Base-by-base conservation (phyloP, 2,113 vertebrate genomes). In the Gallinago media region DNA sequence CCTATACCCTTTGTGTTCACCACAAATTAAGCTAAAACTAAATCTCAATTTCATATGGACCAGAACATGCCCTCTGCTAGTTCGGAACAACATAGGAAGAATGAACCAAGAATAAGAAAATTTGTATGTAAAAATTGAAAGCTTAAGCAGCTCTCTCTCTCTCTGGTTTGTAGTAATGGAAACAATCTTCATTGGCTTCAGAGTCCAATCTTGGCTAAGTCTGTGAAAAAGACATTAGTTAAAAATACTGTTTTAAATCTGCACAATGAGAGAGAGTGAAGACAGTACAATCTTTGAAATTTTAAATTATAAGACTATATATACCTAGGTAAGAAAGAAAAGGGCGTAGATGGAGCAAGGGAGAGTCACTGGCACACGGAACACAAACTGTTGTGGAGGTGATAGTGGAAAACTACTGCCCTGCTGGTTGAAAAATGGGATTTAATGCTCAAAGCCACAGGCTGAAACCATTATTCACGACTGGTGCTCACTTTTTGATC, bases 111-210 rank as follows among this genome's bases (percentile, higher is more conserved):
- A 92, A 76, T 92, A 94, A 95, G 38, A 88, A 95, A 92, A 96
- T 79, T 72, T 92, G 21, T 96, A 16, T 85, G 95, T 91, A 85
- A 95, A 97, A 95, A 95, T 83, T 94, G 92, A 72, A 95, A 88
- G 87, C 76, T 96, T 91, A 96, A 97, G 89, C 75, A 44, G 21
- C 34, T 97, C 55, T 88, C 25, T 96, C 44, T 97, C 55, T 92
- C 67, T 96, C 83, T 95, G 70, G 82, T 85, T 97, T 96, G 79
- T 18, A 85, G 82, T 82, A 96, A 84, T 66, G 26, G 68, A 84
- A 89, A 83, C 46, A 85, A 58, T 96, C 77, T 95, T 92, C 74
- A 50, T 44, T 92, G 85, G 31, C 34, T 92, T 96, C 42, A 50
- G 47, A 71, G 34, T 82, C 62, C 92, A 96, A 94, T 89, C 91